Conservation (phyloP, 2,888 invertebrate species). For the Drosophila monieri region DNA sequence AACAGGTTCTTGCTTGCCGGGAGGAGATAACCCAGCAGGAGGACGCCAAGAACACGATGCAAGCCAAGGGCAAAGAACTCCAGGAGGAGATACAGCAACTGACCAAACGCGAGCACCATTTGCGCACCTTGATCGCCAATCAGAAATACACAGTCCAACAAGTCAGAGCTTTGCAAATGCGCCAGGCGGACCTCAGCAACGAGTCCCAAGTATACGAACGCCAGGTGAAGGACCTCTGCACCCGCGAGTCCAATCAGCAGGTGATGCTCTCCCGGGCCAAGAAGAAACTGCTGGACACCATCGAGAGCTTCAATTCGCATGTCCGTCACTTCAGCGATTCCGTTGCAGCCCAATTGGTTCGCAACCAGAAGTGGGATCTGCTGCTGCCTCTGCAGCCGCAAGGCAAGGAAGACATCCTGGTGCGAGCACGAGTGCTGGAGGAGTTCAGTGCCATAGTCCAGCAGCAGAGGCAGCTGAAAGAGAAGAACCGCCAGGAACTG, state of each 20-base stretch:
- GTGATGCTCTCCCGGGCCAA: constrained; percentile 70
- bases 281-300: constrained; percentile 69
- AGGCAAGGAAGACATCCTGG: constrained; percentile 32
- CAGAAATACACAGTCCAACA: constrained; percentile 61
- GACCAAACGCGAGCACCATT: constrained; percentile 29
- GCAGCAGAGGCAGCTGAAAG: constrained; percentile 11
- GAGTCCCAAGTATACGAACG: constrained; percentile 66
- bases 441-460: constrained; percentile 29
- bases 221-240: constrained; percentile 62
- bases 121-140: constrained; percentile 48
- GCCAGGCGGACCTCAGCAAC: constrained; percentile 61
- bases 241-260: constrained; percentile 72
- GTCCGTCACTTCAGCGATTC: constrained; percentile 60
- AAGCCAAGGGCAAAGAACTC: neutral
- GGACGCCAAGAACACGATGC: constrained; percentile 8
- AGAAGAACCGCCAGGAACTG: constrained; percentile 39
- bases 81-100: constrained; percentile 8
- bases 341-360: neutral
- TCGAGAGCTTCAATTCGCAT: constrained; percentile 66
- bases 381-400: constrained; percentile 51
- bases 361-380: constrained; percentile 51
- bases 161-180: constrained; percentile 63
- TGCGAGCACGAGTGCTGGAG: constrained; percentile 25
- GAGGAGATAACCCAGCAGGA: constrained; percentile 5
- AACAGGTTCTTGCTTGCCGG: constrained; percentile 49